phyloP scores from a whole-genome alignment of 2,113 vertebrate genomes.

The Arothron firmamentum region DNA sequence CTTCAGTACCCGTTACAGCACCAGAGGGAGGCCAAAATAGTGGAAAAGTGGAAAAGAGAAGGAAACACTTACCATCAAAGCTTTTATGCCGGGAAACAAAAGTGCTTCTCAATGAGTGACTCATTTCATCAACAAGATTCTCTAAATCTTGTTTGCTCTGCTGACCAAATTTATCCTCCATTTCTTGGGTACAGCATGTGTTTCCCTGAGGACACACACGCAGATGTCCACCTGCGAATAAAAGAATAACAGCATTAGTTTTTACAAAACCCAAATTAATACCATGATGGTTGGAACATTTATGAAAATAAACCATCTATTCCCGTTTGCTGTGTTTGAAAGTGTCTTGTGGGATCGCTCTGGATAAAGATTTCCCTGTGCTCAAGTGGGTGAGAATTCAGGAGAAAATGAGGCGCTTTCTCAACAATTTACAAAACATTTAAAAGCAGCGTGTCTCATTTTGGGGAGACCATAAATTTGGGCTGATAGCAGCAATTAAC shows the following conservation, averaged over 20 bases:
- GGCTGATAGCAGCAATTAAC: not conserved
- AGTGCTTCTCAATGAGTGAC: conserved; percentile 86
- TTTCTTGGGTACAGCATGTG: conserved; percentile 90
- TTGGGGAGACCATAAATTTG: not conserved
- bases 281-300: no score
- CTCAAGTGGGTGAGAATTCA: no score
- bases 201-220: conserved; percentile 88
- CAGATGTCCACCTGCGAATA: conserved; percentile 83
- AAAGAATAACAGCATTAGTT: not conserved
- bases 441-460: not conserved
- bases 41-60: conserved; percentile 1
- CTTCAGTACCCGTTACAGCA: not conserved
- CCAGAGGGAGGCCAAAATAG: not conserved
- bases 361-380: no score
- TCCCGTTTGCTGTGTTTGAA: no score
- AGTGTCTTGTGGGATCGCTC: no score
- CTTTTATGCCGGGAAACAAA: conserved; percentile 90
- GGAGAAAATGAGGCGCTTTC: not conserved
- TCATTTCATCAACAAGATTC: conserved; percentile 85
- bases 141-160: conserved; percentile 92
- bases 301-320: no score
- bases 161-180: conserved; percentile 88
- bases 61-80: conserved; percentile 85
- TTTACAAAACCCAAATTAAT: no score
- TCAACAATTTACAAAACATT: not conserved